Conservation (phyloP, 1,140 invertebrate genomes). For the Neuroterus valhalla region DNA sequence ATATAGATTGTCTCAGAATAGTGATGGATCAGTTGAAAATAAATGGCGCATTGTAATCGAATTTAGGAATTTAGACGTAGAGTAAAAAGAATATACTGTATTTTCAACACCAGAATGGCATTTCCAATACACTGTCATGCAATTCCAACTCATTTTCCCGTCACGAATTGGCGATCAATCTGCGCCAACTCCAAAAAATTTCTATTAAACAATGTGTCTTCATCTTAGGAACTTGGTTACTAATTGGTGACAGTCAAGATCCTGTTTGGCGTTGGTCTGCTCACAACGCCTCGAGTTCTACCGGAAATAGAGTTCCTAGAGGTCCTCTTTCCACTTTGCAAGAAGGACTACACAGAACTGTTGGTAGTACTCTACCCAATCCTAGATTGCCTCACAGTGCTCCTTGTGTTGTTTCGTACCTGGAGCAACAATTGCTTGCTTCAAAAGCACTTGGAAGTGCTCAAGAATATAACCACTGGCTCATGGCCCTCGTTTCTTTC, state of each 20-base stretch:
- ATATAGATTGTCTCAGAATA: too few relatives aligned
- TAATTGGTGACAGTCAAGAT: constrained; percentile 74
- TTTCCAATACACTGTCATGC: too few relatives aligned
- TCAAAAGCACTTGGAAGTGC: constrained; percentile 81
- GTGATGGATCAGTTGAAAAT: too few relatives aligned
- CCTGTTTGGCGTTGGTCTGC: constrained; percentile 73
- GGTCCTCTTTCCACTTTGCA: constrained; percentile 69
- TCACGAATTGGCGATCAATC: too few relatives aligned
- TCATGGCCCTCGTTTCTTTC: constrained; percentile 84
- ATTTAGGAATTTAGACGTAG: too few relatives aligned
- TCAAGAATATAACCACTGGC: constrained; percentile 87
- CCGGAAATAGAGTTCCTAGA: constrained; percentile 58
- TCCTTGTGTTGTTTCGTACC: constrained; percentile 78
- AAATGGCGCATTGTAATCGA: too few relatives aligned
- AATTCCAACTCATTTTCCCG: too few relatives aligned
- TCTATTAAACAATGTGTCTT: too few relatives aligned
- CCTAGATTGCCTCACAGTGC: constrained; percentile 67
- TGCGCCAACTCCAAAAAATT: too few relatives aligned
- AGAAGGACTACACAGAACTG: constrained; percentile 66
- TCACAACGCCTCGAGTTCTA: constrained; percentile 61
- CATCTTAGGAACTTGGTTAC: constrained; percentile 69
- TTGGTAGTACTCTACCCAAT: constrained; percentile 63
- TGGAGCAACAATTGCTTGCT: constrained; percentile 85
- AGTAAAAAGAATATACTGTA: too few relatives aligned
- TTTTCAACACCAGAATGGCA: too few relatives aligned